phyloP scores from a whole-genome alignment of 2,888 invertebrate species.

The Rutpela maculata region DNA sequence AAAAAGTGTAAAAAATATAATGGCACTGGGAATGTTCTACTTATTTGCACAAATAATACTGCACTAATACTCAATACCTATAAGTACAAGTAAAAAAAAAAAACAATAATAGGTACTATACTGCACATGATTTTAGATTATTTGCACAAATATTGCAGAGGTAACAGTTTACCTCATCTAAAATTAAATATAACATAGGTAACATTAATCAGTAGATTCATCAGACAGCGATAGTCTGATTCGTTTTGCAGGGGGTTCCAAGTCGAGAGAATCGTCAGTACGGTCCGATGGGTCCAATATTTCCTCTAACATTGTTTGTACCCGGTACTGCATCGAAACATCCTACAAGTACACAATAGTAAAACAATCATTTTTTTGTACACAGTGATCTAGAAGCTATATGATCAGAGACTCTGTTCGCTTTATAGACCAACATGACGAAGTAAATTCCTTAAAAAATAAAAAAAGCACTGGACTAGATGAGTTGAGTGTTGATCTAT shows the following conservation, averaged over 20 bases:
- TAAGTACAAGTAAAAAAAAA: neutral
- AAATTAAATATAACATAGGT: neutral
- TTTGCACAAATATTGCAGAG: slow-evolving; percentile 8
- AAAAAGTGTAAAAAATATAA: slow-evolving; percentile 6
- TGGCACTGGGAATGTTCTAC: neutral
- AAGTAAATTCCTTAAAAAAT: too few relatives aligned
- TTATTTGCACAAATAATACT: slow-evolving; percentile 6
- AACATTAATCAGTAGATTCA: slow-evolving; percentile 13
- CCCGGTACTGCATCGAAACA: slow-evolving; percentile 11
- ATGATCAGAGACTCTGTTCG: too few relatives aligned
- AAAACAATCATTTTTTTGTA: too few relatives aligned
- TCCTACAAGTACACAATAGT: slow-evolving; percentile 10
- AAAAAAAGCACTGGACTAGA: too few relatives aligned
- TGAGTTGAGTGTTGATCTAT: too few relatives aligned
- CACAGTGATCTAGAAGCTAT: too few relatives aligned
- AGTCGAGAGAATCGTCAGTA: neutral
- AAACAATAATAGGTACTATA: neutral
- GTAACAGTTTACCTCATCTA: slow-evolving; percentile 1
- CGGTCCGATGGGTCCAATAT: neutral
- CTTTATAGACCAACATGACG: too few relatives aligned
- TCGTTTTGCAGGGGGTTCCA: slow-evolving; percentile 20
- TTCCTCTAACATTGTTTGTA: slow-evolving; percentile 6
- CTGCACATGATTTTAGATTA: neutral
- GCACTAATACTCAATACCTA: neutral
- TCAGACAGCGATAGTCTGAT: slow-evolving; percentile 13